phyloP scores from a whole-genome alignment of 2,888 invertebrate species.

The Chloroclysta siterata region DNA sequence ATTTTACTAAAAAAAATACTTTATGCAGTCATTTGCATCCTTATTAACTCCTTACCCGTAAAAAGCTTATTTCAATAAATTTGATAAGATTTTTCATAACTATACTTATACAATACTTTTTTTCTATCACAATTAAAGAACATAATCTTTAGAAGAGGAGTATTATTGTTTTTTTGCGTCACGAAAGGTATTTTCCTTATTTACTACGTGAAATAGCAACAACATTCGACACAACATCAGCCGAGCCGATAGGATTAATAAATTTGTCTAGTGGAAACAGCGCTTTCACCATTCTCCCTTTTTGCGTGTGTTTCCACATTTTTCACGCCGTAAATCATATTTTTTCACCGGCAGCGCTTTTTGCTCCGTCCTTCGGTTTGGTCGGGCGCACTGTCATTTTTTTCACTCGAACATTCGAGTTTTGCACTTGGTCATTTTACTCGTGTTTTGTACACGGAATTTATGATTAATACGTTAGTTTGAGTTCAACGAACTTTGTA shows the following conservation, averaged over 20 bases:
- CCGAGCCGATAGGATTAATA: slow-evolving; percentile 78
- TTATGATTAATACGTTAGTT: slow-evolving; percentile 70
- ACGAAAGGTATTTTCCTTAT: background rate
- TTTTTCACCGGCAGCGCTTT: slow-evolving; percentile 84
- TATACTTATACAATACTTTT: too few relatives aligned
- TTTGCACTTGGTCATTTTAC: slow-evolving; percentile 72
- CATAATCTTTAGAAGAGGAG: background rate
- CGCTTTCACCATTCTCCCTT: slow-evolving; percentile 79
- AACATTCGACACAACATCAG: slow-evolving; percentile 57
- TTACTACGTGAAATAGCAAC: slow-evolving; percentile 34
- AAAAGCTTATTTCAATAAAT: too few relatives aligned
- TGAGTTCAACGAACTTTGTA: slow-evolving; percentile 58
- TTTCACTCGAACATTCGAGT: slow-evolving; percentile 78
- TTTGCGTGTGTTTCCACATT: slow-evolving; percentile 84
- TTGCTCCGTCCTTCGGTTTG: slow-evolving; percentile 81
- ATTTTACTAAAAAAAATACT: too few relatives aligned
- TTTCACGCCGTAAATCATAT: slow-evolving; percentile 85
- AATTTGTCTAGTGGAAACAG: slow-evolving; percentile 81
- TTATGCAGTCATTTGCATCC: too few relatives aligned
- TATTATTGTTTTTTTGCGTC: background rate
- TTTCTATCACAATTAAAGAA: too few relatives aligned
- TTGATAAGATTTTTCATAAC: too few relatives aligned
- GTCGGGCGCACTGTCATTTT: slow-evolving; percentile 81
- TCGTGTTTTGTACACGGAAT: slow-evolving; percentile 76
- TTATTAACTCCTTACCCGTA: too few relatives aligned